Evolutionary conservation across 2,888 invertebrate species (phyloP).

Genomic region (Tricholauxania praeusta): DNA sequence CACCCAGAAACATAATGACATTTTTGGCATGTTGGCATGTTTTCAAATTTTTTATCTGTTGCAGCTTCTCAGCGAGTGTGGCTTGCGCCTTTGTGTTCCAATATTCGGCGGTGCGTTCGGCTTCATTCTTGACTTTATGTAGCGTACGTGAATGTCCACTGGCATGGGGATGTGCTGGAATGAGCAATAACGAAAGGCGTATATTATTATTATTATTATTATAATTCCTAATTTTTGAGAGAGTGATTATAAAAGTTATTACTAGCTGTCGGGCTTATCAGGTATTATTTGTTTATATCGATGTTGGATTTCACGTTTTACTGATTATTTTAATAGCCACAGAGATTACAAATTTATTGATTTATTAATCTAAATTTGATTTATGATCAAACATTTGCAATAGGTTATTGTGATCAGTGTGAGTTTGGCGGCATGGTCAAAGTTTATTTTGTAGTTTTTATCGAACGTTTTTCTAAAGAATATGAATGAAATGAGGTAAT

Average conservation of each 20-base stretch:
- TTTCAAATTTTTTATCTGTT: slow-evolving; percentile 48
- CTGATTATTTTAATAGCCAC: no score
- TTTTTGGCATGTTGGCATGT: slow-evolving; percentile 69
- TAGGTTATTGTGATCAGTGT: no score
- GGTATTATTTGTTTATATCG: neutral
- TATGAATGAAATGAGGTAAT: no score
- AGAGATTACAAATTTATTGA: no score
- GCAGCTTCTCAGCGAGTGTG: slow-evolving; percentile 55
- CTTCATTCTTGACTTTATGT: slow-evolving; percentile 50
- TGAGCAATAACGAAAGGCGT: slow-evolving; percentile 49
- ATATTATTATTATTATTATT: neutral
- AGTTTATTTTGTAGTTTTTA: no score
- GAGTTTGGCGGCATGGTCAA: no score
- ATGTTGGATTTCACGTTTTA: neutral
- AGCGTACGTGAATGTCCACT: slow-evolving; percentile 22
- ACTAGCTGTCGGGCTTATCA: neutral
- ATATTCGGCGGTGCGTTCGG: slow-evolving; percentile 55
- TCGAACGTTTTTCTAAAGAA: no score
- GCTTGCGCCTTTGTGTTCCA: slow-evolving; percentile 64
- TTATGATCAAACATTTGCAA: no score
- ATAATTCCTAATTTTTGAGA: neutral
- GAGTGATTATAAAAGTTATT: neutral
- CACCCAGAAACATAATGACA: slow-evolving; percentile 78
- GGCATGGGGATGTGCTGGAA: slow-evolving; percentile 42
- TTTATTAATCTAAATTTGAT: no score